A percentile compares a stretch with the other conserved stretches of the same genome.
Conservation (phyloP, 1,140 invertebrate genomes). For the Antheraea pernyi region DNA sequence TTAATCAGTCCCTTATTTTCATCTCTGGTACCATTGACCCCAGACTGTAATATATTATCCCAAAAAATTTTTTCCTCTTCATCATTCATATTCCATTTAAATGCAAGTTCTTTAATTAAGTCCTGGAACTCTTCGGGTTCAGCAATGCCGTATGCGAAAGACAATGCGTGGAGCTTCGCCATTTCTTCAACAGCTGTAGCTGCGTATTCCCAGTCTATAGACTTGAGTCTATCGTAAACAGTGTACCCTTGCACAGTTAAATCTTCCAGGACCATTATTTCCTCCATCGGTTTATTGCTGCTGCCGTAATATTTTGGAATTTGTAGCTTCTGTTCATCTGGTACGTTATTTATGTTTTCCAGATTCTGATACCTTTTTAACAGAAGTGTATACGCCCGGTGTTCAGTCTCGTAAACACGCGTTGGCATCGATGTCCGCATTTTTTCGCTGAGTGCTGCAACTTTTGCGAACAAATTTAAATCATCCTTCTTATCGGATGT, state of each 20-base stretch:
- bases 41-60: not conserved
- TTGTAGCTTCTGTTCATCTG: no score
- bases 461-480: conserved; percentile 51
- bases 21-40: no score
- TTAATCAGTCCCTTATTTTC: no score
- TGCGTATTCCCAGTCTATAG: conserved; percentile 28
- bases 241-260: conserved; percentile 19
- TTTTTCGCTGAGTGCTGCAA: conserved; percentile 39
- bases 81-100: not conserved
- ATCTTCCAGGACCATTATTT: conserved; percentile 31
- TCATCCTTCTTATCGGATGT: conserved; percentile 29
- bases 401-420: conserved; percentile 42
- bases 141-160: conserved; percentile 12
- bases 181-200: conserved; percentile 20
- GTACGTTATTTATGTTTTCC: no score
- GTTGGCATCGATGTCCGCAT: conserved; percentile 26
- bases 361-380: no score
- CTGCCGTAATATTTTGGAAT: no score
- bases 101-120: conserved; percentile 3
- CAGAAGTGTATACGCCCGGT: conserved; percentile 40
- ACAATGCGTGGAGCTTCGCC: no score
- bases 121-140: conserved; percentile 24
- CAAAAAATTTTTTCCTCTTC: not conserved
- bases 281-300: conserved; percentile 9
- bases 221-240: conserved; percentile 20